phyloP scores from a whole-genome alignment of 2,113 vertebrate species.

The Ramphastos sulfuratus region DNA sequence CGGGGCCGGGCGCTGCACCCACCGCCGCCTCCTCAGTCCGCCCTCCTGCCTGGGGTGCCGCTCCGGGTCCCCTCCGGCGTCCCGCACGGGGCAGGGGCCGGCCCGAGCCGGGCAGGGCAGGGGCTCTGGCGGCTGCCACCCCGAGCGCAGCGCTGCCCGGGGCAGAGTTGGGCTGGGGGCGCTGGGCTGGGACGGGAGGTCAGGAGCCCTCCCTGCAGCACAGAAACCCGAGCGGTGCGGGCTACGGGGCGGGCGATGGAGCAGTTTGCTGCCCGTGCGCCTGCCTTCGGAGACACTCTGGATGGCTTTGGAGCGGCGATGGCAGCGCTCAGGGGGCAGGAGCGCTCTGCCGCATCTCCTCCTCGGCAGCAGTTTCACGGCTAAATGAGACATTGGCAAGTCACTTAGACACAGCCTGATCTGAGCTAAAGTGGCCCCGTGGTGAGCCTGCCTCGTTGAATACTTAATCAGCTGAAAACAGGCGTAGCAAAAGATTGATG shows the following conservation, averaged over 20 bases:
- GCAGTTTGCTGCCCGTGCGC: not conserved
- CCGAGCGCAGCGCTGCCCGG: not conserved
- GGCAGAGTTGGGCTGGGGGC: not conserved
- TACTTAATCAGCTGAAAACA: not conserved
- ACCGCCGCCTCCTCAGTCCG: not conserved
- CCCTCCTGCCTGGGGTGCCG: not conserved
- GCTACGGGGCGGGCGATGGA: not conserved
- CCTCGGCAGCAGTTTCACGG: not conserved
- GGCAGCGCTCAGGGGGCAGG: not conserved
- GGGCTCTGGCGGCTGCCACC: not conserved
- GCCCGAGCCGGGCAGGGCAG: not conserved
- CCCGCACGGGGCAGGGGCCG: not conserved
- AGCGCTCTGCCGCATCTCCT: not conserved
- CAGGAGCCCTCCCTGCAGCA: not conserved
- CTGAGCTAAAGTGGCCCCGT: not conserved
- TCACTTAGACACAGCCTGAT: not conserved
- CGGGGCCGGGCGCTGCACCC: not conserved
- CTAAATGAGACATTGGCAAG: not conserved
- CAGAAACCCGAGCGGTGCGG: not conserved
- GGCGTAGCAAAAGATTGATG: not conserved
- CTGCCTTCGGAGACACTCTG: no score
- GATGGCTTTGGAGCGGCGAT: not conserved
- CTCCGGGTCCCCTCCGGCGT: not conserved
- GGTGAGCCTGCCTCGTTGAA: not conserved
- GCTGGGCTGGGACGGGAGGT: not conserved